phyloP scores from a whole-genome alignment of 37 sponge, comb jelly and placozoan genomes.

The Halichondria panicea region DNA sequence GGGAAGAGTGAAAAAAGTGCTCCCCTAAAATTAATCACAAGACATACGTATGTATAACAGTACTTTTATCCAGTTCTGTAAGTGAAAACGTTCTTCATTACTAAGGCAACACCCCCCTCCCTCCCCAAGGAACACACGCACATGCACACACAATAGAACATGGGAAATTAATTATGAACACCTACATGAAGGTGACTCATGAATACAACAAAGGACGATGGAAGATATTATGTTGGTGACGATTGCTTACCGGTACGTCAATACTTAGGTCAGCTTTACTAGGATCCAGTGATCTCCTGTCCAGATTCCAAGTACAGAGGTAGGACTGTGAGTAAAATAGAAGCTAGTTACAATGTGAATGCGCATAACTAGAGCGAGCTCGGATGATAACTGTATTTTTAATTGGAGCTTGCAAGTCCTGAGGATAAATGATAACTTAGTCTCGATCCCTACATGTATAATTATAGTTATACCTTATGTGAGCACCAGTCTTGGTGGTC shows the following conservation, averaged over 20 bases:
- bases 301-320: conserved; percentile 87
- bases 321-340: conserved; percentile 13
- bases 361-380: no score
- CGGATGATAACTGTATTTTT: neutral
- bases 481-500: conserved; percentile 84
- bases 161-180: no score
- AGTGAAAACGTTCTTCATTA: no score
- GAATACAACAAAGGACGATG: neutral
- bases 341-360: neutral
- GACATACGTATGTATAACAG: no score
- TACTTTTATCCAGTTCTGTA: no score
- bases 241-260: conserved; percentile 63
- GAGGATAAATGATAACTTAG: neutral
- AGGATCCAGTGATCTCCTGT: conserved; percentile 53
- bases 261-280: conserved; percentile 73
- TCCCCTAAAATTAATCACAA: no score
- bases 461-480: conserved; percentile 53
- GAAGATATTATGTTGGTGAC: neutral
- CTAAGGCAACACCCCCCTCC: no score
- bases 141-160: no score
- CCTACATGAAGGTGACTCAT: neutral
- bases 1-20: no score
- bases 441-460: neutral
- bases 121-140: no score
- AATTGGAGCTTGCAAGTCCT: no score